These are phyloP conservation scores for Drymodes brunneopygia DNA, from an alignment of 2,113 vertebrate genomes.

Conservation along the genomic window DNA sequence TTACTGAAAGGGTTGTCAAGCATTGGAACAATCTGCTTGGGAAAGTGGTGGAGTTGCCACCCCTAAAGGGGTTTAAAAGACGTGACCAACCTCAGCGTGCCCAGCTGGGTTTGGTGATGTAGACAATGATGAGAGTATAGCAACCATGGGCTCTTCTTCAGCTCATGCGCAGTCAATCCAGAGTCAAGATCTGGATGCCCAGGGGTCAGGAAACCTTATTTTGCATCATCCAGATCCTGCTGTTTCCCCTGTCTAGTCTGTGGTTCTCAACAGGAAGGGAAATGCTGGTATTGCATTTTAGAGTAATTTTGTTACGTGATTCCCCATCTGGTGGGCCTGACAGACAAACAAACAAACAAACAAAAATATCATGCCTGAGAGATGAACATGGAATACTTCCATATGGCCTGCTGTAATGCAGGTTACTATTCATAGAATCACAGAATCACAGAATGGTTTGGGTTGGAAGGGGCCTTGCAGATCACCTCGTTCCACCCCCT, in stretches of 20 bases:
- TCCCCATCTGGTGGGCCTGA: background rate
- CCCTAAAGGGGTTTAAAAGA: background rate
- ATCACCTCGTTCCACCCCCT: background rate
- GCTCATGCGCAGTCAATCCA: background rate
- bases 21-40: background rate
- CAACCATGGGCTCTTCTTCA: background rate
- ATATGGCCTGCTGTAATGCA: background rate
- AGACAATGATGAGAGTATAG: background rate
- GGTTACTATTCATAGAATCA: background rate
- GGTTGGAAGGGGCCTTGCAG: background rate
- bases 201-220: background rate
- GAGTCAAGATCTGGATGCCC: background rate
- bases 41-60: background rate
- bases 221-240: background rate
- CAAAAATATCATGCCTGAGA: background rate
- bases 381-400: background rate
- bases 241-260: background rate
- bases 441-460: background rate
- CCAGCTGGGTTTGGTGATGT: background rate
- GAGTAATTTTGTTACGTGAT: background rate
- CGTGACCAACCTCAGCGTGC: rapidly evolving
- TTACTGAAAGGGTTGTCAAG: background rate
- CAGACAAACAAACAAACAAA: background rate
- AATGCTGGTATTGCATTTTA: background rate
- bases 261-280: background rate